Conservation (phyloP, 2,888 invertebrate genomes). For the Chloromyia formosa region DNA sequence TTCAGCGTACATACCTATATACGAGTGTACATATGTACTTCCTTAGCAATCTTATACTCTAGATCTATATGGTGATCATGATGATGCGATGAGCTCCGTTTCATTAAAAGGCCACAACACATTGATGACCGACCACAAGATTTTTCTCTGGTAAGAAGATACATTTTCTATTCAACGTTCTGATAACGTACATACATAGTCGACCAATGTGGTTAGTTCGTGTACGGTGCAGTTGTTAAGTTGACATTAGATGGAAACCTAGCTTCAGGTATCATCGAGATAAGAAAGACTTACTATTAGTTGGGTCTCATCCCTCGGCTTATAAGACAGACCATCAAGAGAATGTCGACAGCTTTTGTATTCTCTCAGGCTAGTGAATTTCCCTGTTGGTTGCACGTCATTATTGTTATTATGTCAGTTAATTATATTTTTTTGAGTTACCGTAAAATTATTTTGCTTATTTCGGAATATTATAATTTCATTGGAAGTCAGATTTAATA, state of each 20-base stretch:
- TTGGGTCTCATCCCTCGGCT: not conserved
- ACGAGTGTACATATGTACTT: slow-evolving; percentile 6
- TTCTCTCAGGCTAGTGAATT: slow-evolving; percentile 6
- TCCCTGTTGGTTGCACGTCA: not conserved
- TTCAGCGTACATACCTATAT: slow-evolving; percentile 2
- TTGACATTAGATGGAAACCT: slow-evolving; percentile 28
- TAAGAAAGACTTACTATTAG: slow-evolving; percentile 36
- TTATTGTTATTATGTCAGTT: slow-evolving; percentile 33
- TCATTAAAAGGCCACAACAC: slow-evolving; percentile 15
- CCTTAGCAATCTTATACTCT: slow-evolving; percentile 36
- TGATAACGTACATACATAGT: slow-evolving; percentile 3
- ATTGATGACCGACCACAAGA: slow-evolving; percentile 13
- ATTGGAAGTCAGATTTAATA: not conserved
- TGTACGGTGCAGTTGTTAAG: slow-evolving; percentile 1
- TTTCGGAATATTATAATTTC: not conserved
- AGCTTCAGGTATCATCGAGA: slow-evolving; percentile 26
- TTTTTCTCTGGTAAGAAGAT: slow-evolving; percentile 9
- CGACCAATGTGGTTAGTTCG: not conserved
- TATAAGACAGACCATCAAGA: not conserved
- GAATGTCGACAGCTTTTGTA: not conserved
- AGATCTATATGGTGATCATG: slow-evolving; percentile 40
- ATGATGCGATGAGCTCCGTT: slow-evolving; percentile 32
- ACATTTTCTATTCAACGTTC: not conserved
- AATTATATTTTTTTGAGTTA: slow-evolving; percentile 18
- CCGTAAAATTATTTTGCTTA: not conserved